Percentiles rank a stretch among this genome's conserved stretches.
phyloP scores from a whole-genome alignment of 2,888 invertebrate species.

The Ectemnius continuus region DNA sequence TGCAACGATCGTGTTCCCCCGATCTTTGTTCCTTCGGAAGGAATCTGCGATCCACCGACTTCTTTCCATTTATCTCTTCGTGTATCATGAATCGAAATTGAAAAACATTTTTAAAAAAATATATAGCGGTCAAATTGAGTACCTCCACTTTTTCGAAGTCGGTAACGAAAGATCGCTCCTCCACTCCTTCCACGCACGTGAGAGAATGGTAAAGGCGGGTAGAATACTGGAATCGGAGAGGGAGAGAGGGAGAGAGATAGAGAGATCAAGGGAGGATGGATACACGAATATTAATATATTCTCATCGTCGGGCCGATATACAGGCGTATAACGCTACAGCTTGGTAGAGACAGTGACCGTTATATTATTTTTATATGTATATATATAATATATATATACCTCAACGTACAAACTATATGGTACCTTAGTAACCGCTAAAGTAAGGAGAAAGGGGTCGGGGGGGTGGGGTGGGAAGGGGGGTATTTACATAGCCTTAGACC shows the following conservation, averaged over 20 bases:
- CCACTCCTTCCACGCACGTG: too few species aligned
- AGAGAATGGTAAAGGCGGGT: too few species aligned
- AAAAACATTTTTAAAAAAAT: not conserved
- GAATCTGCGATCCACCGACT: too few species aligned
- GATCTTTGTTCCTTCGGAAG: too few species aligned
- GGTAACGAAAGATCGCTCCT: not conserved
- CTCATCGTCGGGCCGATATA: conserved; percentile 43
- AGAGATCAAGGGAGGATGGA: conserved; percentile 21
- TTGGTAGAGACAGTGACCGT: conserved; percentile 57
- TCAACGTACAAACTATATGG: conserved; percentile 62
- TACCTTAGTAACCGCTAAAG: conserved; percentile 57
- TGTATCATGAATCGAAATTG: not conserved
- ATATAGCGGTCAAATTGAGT: too few species aligned
- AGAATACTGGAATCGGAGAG: not conserved
- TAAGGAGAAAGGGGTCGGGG: conserved; percentile 14
- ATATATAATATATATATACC: conserved; percentile 40
- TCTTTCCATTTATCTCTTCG: not conserved
- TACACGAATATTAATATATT: conserved; percentile 40
- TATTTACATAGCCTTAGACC: conserved; percentile 59
- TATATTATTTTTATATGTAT: conserved; percentile 52
- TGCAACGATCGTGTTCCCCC: too few species aligned
- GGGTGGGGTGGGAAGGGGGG: conserved; percentile 5
- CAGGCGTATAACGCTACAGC: conserved; percentile 50
- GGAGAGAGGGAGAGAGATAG: conserved; percentile 1
- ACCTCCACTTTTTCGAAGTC: too few species aligned